Percentiles rank a stretch among this genome's conserved stretches.
phyloP scores from a whole-genome alignment of 1,140 invertebrate genomes.

The Drosophila mojavensis region DNA sequence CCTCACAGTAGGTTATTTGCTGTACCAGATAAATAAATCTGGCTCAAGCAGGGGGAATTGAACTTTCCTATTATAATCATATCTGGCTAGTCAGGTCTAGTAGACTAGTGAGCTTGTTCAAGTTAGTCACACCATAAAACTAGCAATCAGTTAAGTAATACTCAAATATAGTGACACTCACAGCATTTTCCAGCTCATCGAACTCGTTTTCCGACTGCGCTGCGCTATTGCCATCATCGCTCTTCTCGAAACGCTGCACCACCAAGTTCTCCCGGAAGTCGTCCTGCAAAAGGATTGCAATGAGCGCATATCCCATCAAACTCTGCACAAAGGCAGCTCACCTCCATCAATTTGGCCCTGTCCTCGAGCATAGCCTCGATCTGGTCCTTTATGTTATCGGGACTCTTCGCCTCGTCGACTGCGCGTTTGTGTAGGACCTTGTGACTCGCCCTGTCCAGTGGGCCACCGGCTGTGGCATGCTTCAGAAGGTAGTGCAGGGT shows the following conservation, averaged over 20 bases:
- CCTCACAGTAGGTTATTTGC: too few relatives aligned
- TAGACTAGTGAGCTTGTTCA: neutral
- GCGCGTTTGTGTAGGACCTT: constrained; percentile 58
- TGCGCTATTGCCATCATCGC: neutral
- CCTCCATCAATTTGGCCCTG: constrained; percentile 71
- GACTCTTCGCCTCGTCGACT: neutral
- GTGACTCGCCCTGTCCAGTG: constrained; percentile 61
- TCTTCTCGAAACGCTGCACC: constrained; percentile 41
- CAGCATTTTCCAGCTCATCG: constrained; percentile 33
- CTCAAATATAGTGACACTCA: constrained; percentile 38
- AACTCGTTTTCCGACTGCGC: constrained; percentile 18
- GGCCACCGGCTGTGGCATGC: constrained; percentile 52
- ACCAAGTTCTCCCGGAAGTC: constrained; percentile 72
- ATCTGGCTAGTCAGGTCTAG: neutral
- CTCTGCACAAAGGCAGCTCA: constrained; percentile 18
- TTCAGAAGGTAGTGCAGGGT: constrained; percentile 60
- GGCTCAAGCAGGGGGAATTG: neutral
- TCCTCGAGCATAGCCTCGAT: constrained; percentile 53
- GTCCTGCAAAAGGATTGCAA: constrained; percentile 50
- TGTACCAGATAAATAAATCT: too few relatives aligned
- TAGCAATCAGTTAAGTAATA: neutral
- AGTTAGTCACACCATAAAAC: constrained; percentile 51
- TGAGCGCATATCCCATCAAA: neutral
- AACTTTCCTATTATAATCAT: neutral
- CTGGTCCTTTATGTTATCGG: neutral